These are phyloP conservation scores for Lepeophtheirus nordmannii DNA, from an alignment of 2,888 invertebrate species.

Conservation along the genomic window DNA sequence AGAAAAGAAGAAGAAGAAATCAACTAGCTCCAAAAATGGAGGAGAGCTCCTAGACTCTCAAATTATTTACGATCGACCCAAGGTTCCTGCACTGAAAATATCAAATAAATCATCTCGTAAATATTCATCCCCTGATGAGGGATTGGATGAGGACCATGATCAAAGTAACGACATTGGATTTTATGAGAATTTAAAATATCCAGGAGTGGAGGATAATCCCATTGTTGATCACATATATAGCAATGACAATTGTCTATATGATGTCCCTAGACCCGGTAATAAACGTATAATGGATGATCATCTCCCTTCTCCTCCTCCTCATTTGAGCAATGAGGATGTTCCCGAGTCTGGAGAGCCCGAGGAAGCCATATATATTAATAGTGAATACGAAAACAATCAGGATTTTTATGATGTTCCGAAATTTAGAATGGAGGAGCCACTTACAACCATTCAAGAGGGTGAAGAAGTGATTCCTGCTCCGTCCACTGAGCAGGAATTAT, in stretches of 20 bases:
- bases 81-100: constrained; percentile 12
- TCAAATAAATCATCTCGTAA: constrained; percentile 6
- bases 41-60: neutral
- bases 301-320: constrained; percentile 5
- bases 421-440: constrained; percentile 4
- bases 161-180: neutral
- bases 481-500: neutral
- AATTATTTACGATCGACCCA: constrained; percentile 7
- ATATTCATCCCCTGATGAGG: constrained; percentile 1
- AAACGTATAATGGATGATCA: neutral
- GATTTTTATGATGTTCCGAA: neutral
- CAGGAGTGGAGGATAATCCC: neutral
- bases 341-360: neutral
- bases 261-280: constrained; percentile 9
- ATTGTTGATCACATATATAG: neutral
- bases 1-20: neutral
- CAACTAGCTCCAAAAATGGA: neutral
- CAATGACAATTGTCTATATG: constrained; percentile 14
- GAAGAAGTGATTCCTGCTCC: neutral
- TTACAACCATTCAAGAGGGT: constrained; percentile 4
- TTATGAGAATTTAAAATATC: neutral
- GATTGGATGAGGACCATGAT: neutral
- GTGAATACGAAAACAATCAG: neutral
- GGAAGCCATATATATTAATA: constrained; percentile 17
- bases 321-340: neutral